Evolutionary conservation across 2,888 invertebrate species (phyloP).

Genomic region (Lumbricus terrestris): DNA sequence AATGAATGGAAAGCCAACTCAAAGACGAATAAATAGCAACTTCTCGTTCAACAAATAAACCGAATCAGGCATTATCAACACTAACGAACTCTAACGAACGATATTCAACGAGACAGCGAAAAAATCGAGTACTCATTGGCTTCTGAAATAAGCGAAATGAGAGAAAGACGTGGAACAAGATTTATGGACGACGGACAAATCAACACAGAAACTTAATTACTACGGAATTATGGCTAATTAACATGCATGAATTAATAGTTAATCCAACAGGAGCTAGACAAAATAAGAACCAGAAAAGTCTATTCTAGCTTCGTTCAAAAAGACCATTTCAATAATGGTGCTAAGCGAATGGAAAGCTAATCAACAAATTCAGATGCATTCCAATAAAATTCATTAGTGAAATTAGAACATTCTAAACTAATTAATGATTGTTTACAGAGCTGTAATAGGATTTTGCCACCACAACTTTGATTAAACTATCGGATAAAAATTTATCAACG

Average conservation of each 20-base stretch:
- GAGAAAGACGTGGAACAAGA: not conserved
- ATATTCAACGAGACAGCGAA: constrained; percentile 3
- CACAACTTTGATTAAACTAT: not conserved
- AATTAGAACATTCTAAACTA: not conserved
- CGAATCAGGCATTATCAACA: not conserved
- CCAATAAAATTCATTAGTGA: not conserved
- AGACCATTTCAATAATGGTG: not conserved
- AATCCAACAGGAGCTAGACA: not conserved
- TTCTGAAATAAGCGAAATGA: not conserved
- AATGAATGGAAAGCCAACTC: constrained; percentile 3
- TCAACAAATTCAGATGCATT: not conserved
- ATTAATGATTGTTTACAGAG: not conserved
- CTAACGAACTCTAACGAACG: constrained; percentile 11
- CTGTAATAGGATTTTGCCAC: not conserved
- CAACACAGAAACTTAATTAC: not conserved
- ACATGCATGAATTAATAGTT: not conserved
- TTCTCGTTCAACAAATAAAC: constrained; percentile 5
- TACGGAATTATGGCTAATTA: not conserved
- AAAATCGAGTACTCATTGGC: constrained; percentile 8
- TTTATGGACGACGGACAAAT: not conserved
- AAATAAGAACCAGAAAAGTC: not conserved
- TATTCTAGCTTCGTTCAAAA: not conserved
- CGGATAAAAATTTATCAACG: not conserved
- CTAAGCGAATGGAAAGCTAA: not conserved
- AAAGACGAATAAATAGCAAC: not conserved